Evolutionary conservation across 2,888 invertebrate species (phyloP), one percentile per base, ranked within the genome.

Genomic region (Trachelus troglodyta): DNA sequence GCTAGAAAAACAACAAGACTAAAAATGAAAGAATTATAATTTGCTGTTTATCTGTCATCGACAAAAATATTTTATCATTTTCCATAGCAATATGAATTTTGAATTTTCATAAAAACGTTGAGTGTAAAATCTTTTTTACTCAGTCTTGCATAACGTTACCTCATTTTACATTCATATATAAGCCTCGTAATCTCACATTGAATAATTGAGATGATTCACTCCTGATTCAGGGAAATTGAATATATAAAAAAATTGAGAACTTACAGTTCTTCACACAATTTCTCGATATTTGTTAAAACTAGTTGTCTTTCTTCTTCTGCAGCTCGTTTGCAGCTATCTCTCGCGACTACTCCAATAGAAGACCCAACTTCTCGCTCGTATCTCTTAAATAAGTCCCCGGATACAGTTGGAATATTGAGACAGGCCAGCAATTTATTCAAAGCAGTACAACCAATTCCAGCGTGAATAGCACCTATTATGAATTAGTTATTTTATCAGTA

Each of bases 261-360:
- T 81, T 81, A 80, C 81, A 81, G 40, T 80, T 78, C 77, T 76
- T 81, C 71, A 37, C 75, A 71, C 69, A 80, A 71, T 77, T 78
- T 69, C 1, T 80, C 78, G 69, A 81, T 78, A 56, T 81, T 80
- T 33, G 74, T 73, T 73, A 80, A 33, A 40, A 80, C 76, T 76
- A 81, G 73, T 71, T 34, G 73, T 69, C 78, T 73, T 34, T 81
- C 80, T 76, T 77, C 77, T 30, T 77, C 75, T 3, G 79, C 77
- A 69, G 80, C 81, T 37, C 69, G 33, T 76, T 74, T 30, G 69
- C 79, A 80, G 34, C 40, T 77, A 4, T 80, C 80, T 69, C 77
- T 74, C 11, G 80, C 80, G 34, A 69, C 76, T 31, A 37, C 75
- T 77, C 81, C 82, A 9, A 82, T 69, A 11, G 74, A 76, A 34